phyloP scores from a whole-genome alignment of 1,140 invertebrate species.

The Ceratosolen solmsi region DNA sequence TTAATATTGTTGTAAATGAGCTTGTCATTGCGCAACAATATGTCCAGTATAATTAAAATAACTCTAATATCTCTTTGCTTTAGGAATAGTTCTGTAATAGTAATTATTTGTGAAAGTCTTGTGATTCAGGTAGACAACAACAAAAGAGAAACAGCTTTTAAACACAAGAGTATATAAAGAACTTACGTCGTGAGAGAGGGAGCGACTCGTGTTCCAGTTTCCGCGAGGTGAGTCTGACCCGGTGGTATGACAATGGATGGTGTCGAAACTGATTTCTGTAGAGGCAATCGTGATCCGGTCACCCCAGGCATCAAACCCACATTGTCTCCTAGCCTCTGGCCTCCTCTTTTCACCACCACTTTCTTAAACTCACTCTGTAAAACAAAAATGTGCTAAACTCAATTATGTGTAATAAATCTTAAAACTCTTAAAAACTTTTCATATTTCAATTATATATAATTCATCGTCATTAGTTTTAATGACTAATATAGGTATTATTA shows the following conservation, averaged over 20 bases:
- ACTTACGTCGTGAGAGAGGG: constrained; percentile 68
- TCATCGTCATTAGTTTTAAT: too few species aligned
- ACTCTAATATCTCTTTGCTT: neutral
- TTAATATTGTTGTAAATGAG: neutral
- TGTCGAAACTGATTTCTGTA: constrained; percentile 93
- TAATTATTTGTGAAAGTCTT: constrained; percentile 15
- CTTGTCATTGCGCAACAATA: neutral
- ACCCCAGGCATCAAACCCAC: constrained; percentile 77
- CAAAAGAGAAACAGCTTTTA: constrained; percentile 1
- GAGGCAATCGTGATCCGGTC: constrained; percentile 78
- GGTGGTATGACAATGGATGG: constrained; percentile 87
- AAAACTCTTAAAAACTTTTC: too few species aligned
- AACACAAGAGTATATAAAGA: constrained; percentile 13
- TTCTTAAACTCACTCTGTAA: constrained; percentile 76
- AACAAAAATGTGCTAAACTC: neutral
- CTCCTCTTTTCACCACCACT: constrained; percentile 76
- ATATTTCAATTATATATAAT: too few species aligned
- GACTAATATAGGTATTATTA: too few species aligned
- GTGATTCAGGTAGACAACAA: neutral
- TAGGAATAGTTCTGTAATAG: neutral
- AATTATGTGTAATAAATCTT: too few species aligned
- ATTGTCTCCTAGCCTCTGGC: constrained; percentile 77
- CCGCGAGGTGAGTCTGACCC: constrained; percentile 69
- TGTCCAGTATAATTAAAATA: neutral
- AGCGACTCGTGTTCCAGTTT: constrained; percentile 62